A percentile compares a stretch with the other conserved stretches of the same genome.
Conservation (phyloP, 1,140 invertebrate species). For the Drosophila persimilis region DNA sequence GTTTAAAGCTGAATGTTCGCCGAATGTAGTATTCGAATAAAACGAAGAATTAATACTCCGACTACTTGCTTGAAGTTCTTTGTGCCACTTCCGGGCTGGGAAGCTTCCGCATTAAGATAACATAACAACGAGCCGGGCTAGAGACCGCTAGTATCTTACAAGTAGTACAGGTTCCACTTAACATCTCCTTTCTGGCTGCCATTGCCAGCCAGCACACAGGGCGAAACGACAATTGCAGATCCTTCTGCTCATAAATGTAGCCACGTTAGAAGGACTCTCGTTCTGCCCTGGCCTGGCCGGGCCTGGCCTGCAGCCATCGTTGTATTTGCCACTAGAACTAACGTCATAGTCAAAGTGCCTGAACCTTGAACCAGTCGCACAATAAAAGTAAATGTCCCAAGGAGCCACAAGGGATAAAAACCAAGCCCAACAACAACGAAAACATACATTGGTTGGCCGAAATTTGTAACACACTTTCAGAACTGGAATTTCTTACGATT, state of each 20-base stretch:
- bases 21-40: constrained; percentile 16
- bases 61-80: too few species aligned
- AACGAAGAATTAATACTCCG: constrained; percentile 42
- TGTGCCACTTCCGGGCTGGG: constrained; percentile 56
- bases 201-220: constrained; percentile 36
- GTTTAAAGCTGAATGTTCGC: constrained; percentile 24
- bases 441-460: too few species aligned
- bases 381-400: constrained; percentile 57
- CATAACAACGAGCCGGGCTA: constrained; percentile 38
- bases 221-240: constrained; percentile 24
- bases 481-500: too few species aligned
- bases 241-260: constrained; percentile 21
- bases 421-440: too few species aligned
- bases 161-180: constrained; percentile 25
- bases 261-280: constrained; percentile 3
- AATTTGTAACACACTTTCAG: too few species aligned
- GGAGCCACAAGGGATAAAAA: constrained; percentile 5
- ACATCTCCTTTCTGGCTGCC: constrained; percentile 38
- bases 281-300: not conserved
- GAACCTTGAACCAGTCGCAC: constrained; percentile 58
- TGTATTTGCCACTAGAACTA: constrained; percentile 19
- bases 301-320: constrained; percentile 29
- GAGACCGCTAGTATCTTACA: constrained; percentile 35
- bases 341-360: constrained; percentile 59
- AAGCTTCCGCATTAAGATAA: constrained; percentile 65